These are phyloP conservation scores for Bos taurus DNA, from an alignment of 2,113 vertebrate species.

Conservation along the genomic window DNA sequence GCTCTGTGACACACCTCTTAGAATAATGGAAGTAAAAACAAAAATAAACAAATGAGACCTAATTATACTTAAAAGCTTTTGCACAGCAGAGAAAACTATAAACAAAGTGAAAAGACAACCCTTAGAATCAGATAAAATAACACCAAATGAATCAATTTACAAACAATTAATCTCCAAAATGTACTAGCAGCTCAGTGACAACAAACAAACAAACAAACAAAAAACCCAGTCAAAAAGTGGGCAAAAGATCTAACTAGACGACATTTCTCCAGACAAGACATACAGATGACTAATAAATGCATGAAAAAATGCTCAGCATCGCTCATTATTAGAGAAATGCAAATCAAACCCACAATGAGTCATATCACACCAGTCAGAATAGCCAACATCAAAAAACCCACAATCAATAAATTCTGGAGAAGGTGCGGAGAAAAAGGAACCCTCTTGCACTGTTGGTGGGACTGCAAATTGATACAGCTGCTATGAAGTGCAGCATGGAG, in stretches of 20 bases:
- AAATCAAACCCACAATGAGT: not conserved
- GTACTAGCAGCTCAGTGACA: not conserved
- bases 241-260: not conserved
- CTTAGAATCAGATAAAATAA: not conserved
- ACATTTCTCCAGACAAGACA: not conserved
- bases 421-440: not conserved
- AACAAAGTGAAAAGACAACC: not conserved
- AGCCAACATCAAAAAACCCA: not conserved
- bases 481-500: not conserved
- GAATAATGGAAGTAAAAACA: not conserved
- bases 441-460: not conserved
- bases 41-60: not conserved
- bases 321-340: not conserved
- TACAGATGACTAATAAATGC: not conserved
- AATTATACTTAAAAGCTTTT: not conserved
- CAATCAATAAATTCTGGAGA: not conserved
- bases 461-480: not conserved
- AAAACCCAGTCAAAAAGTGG: not conserved
- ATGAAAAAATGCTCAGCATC: not conserved
- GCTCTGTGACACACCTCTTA: not conserved
- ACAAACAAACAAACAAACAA: not conserved
- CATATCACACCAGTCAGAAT: not conserved
- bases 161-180: not conserved
- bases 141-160: not conserved
- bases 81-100: not conserved